Evolutionary conservation across 2,797 vertebrate genomes (phyloP).

Genomic region (Enteromius treurensis): DNA sequence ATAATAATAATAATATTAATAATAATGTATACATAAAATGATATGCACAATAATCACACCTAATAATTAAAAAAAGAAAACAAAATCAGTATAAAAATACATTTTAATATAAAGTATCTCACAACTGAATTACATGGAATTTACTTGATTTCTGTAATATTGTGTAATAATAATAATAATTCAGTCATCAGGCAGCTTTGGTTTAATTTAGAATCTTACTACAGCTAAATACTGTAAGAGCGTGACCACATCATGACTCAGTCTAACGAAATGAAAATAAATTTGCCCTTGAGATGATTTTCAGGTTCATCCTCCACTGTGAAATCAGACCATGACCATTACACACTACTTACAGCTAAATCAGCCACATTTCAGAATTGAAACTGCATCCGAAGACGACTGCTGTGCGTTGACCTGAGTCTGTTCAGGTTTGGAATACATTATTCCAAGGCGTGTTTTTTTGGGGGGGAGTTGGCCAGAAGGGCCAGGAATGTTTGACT

Average conservation of each 20-base stretch:
- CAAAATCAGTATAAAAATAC: neutral
- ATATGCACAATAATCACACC: neutral
- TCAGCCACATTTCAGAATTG: no score
- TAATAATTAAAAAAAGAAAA: neutral
- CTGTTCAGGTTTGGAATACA: constrained; percentile 51
- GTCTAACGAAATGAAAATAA: neutral
- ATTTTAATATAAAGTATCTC: neutral
- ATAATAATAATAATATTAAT: no score
- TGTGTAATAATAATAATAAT: neutral
- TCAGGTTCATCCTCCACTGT: neutral
- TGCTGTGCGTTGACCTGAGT: constrained; percentile 1
- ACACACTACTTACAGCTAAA: neutral
- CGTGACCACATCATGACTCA: neutral
- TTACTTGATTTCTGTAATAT: neutral
- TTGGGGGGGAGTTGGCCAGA: constrained; percentile 60
- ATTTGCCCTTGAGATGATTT: neutral
- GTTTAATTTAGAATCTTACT: neutral
- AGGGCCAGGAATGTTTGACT: constrained; percentile 55
- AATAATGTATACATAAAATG: neutral
- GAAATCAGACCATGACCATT: neutral
- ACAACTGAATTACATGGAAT: neutral
- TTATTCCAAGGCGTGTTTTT: constrained; percentile 62
- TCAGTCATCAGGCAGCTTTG: neutral
- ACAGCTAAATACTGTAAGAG: neutral
- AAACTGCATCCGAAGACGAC: neutral